phyloP scores from a whole-genome alignment of 1,140 invertebrate species.

The Chironomus tepperi region DNA sequence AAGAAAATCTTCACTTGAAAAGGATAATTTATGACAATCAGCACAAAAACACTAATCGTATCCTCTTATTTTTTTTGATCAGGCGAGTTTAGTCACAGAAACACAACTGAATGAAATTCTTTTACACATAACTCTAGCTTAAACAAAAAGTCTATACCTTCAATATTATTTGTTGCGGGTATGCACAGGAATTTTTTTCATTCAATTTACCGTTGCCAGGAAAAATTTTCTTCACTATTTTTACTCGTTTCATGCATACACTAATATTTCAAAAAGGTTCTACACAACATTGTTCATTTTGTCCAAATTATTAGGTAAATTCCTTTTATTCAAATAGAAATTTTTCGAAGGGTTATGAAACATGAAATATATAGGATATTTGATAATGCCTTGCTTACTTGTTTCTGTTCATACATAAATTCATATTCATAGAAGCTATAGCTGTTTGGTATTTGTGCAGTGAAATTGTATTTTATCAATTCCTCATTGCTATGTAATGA shows the following conservation, averaged over 20 bases:
- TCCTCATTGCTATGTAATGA: not conserved
- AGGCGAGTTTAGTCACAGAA: not conserved
- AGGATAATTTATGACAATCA: no score
- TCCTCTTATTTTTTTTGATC: not conserved
- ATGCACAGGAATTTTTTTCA: not conserved
- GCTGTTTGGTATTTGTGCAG: conserved; percentile 19
- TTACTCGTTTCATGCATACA: no score
- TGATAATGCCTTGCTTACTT: not conserved
- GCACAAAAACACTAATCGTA: no score
- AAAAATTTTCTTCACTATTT: not conserved
- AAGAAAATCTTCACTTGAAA: no score
- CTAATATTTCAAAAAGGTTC: not conserved
- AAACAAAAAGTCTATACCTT: no score
- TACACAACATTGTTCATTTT: not conserved
- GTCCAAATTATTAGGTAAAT: not conserved
- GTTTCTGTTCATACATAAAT: no score
- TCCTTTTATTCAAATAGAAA: no score
- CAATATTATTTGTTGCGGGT: not conserved
- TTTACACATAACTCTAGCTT: not conserved
- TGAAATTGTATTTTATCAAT: conserved; percentile 1
- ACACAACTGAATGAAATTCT: not conserved
- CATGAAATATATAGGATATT: no score
- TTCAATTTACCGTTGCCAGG: not conserved
- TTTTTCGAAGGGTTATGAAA: no score
- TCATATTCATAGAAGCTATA: no score